Conservation (phyloP, 2,113 vertebrate species). For the Elaphurus davidianus region DNA sequence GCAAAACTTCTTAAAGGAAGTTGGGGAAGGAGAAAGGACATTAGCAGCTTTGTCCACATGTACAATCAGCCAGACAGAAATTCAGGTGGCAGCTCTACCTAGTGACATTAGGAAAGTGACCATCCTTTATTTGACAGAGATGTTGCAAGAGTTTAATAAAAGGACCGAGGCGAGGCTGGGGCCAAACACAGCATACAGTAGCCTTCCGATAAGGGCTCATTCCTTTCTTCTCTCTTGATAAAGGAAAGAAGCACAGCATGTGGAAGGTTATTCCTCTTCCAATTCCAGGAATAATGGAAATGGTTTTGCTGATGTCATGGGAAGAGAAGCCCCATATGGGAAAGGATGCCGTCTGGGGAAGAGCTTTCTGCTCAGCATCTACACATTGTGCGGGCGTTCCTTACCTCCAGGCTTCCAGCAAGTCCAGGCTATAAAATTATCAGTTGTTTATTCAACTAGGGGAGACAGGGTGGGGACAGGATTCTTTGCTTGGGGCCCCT, state of each 20-base stretch:
- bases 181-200: neutral
- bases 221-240: neutral
- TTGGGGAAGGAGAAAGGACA: neutral
- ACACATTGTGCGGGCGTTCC: neutral
- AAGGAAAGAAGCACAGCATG: neutral
- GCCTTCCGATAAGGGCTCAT: neutral
- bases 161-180: neutral
- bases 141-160: neutral
- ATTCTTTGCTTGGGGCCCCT: neutral
- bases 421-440: neutral
- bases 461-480: neutral
- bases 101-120: neutral
- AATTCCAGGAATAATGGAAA: slow-evolving; percentile 1
- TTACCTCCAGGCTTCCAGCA: slow-evolving; percentile 15
- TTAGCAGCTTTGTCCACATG: neutral
- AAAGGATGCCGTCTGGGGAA: neutral
- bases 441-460: neutral
- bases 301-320: slow-evolving; percentile 46
- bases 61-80: neutral
- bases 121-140: neutral
- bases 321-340: slow-evolving; percentile 9
- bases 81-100: neutral
- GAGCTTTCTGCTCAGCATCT: neutral
- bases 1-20: neutral
- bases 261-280: neutral